Evolutionary conservation across 2,888 invertebrate genomes (phyloP).

Genomic region (Ennomos quercinarius): DNA sequence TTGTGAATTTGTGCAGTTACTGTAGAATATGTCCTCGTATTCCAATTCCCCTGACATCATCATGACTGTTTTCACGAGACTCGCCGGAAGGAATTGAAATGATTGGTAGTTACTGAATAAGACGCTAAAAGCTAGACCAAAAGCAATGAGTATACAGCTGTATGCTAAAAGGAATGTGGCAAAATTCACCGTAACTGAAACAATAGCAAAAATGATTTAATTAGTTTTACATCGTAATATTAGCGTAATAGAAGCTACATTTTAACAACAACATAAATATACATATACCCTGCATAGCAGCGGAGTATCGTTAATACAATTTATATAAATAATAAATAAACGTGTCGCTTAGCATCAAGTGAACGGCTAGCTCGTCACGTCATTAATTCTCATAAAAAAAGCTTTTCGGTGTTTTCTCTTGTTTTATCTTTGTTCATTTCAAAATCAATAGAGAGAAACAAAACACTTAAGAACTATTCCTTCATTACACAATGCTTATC

Average conservation of each 20-base stretch:
- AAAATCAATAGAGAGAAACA: no score
- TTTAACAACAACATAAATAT: background rate
- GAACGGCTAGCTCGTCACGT: no score
- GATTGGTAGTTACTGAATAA: conserved; percentile 91
- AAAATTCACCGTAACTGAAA: conserved; percentile 91
- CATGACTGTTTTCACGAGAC: conserved; percentile 91
- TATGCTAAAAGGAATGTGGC: conserved; percentile 93
- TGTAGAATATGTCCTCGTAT: conserved; percentile 93
- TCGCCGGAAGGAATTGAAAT: conserved; percentile 86
- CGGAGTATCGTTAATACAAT: no score
- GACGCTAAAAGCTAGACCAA: conserved; percentile 92
- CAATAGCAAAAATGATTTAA: conserved; percentile 7
- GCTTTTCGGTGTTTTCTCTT: no score
- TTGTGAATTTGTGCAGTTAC: conserved; percentile 71
- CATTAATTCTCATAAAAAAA: no score
- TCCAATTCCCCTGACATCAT: conserved; percentile 96
- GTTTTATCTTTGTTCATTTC: no score
- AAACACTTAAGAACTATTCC: no score
- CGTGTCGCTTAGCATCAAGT: no score
- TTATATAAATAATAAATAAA: no score
- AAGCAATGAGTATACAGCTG: conserved; percentile 92
- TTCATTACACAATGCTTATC: no score
- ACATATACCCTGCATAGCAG: no score
- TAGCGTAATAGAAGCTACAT: no score
- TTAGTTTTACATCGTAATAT: background rate